Conservation (phyloP, 2,888 invertebrate species). For the Eueremaeus valkanovi region DNA sequence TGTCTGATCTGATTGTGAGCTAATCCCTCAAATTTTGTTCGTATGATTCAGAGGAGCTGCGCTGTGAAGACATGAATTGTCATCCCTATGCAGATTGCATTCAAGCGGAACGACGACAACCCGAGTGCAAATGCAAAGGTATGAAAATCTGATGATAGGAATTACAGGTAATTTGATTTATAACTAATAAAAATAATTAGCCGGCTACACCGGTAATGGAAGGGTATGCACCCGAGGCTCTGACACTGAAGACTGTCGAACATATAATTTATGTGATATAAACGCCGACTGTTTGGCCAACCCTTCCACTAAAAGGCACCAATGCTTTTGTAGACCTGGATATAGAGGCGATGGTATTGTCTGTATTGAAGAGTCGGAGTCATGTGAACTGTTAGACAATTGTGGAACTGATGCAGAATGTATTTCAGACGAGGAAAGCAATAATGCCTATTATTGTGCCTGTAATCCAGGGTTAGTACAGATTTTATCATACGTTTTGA, state of each 20-base stretch:
- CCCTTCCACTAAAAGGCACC: conserved; percentile 48
- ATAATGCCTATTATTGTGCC: conserved; percentile 38
- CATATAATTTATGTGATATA: conserved; percentile 50
- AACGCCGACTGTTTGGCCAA: conserved; percentile 59
- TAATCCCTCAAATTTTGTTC: too few species aligned
- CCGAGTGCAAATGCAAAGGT: conserved; percentile 64
- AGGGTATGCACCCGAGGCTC: conserved; percentile 55
- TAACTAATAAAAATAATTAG: too few species aligned
- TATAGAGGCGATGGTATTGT: conserved; percentile 72
- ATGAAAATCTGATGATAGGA: too few species aligned
- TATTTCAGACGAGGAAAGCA: conserved; percentile 48
- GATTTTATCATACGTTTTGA: background rate
- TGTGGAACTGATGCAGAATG: conserved; percentile 52
- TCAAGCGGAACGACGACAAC: conserved; percentile 48
- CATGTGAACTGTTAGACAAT: conserved; percentile 45
- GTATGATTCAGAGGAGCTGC: conserved; percentile 49
- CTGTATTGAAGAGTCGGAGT: conserved; percentile 41
- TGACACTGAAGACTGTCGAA: conserved; percentile 40
- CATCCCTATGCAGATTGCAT: conserved; percentile 50
- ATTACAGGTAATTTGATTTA: too few species aligned
- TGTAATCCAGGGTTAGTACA: conserved; percentile 37
- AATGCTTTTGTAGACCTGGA: conserved; percentile 53
- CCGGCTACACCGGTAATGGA: conserved; percentile 62
- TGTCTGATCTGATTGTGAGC: too few species aligned
- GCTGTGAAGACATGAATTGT: conserved; percentile 50